Base-by-base conservation (phyloP, 2,113 vertebrate species). In the Tenebrosternarchus preto region DNA sequence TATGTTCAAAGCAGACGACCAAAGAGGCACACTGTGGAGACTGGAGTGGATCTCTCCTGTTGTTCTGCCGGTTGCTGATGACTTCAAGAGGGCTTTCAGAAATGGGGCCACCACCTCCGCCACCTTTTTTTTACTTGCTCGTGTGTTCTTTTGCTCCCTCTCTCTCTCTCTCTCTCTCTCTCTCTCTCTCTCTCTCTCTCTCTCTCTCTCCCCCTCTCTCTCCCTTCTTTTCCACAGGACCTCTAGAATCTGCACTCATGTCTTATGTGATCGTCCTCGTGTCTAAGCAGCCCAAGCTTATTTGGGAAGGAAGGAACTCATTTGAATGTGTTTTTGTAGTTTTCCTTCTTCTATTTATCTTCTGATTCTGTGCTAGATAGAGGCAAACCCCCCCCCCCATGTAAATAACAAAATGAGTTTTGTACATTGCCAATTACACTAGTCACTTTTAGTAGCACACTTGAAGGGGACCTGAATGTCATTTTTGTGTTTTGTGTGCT, bases 401-500 rank as follows among this genome's bases (percentile, higher is more conserved):
- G 76, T 88, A 68, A 68, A 86, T 84, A 57, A 56, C 25, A 67
- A 24, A 50, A 24, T 68, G 24, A 33, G 81, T 80, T 22, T 24
- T 81, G 22, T 84, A 43, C 81, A 20, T 80, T 82, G 80, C 85
- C 84, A 80, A 76, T 81, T 82, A 87, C 76, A 84, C 77, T 63
- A 74, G 88, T 43, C 59, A 71, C 80, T 80, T 86, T 86, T 84
- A 86, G 84, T 86, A 90, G 88, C 66, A 85, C 85, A 85, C 63
- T 66, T 55, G 74, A 70, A 83, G 83, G 88, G 79, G 56, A 9
- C 71, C 79, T 59, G 53, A 43, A 71, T 43, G 71, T 85, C 85
- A 78, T 88, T 57, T 56, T 36, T 59, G 24, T 22, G 36, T 80
- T 80, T 78, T 33, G 50, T 85, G 84, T 67, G 80, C 77, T 81